Base-by-base conservation (phyloP, 2,888 invertebrate species). In the Unio delphinus region DNA sequence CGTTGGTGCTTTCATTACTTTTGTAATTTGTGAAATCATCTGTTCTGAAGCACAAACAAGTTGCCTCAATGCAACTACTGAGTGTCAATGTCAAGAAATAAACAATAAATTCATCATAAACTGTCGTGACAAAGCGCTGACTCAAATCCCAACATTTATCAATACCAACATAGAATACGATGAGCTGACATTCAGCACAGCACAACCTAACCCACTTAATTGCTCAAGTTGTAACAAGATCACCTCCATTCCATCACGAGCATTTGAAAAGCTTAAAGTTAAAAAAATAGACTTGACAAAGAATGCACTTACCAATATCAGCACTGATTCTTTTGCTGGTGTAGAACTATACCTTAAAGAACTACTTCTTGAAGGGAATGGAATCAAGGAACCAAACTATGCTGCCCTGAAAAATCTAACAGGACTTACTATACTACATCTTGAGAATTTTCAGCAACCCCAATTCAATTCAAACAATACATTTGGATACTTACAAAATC, bases 211-310 rank as follows among this genome's bases (percentile, higher is more conserved):
- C 23, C 23, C 74, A 26, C 68, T 68, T 18, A n/a, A 4, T 4
- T 75, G 72, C 55, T 54, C 28, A 7, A 1, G 54, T 34, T 28
- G 55, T 23, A 85, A 84, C 67, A 68, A 73, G 18, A 82, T 85
- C 34, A 64, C 62, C 26, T 64, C 63, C 1, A 68, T 86, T 34
- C 72, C 73, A 15, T 72, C 70, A 6, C 60, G 70, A 67, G 95
- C 95, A 85, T 97, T 97, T 90, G 95, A 95, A 87, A 95, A 95
- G 20, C 92, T 97, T 82, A 94, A 94, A 69, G 91, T 97, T 79
- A 93, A 94, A 83, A 95, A 95, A 89, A 95, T 90, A 65, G 95
- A 95, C 87, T 92, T 97, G 84, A 95, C 95, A 90, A 94, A 94
- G 64, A 97, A 97, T 90, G 93, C 93, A 78, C 92, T 97, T 83